A percentile compares a stretch with the other conserved stretches of the same genome.
Conservation (phyloP, 2,888 invertebrate species). For the Gastracanthus pulcherrimus region DNA sequence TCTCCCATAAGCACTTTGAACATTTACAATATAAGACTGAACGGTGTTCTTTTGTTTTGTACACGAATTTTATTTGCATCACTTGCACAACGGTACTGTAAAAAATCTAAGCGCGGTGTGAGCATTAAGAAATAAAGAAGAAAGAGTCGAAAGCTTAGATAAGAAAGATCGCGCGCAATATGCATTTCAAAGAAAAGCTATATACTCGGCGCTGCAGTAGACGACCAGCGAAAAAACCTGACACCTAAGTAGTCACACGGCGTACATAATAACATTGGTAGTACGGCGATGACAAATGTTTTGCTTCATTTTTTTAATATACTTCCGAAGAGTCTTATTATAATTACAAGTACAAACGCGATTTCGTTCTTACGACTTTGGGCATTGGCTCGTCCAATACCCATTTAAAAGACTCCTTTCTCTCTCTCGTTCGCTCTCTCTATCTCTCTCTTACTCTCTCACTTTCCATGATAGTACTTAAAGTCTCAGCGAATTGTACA, state of each 20-base stretch:
- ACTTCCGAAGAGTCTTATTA: slow-evolving; percentile 51
- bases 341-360: slow-evolving; percentile 59
- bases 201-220: slow-evolving; percentile 18
- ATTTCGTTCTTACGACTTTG: slow-evolving; percentile 47
- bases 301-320: slow-evolving; percentile 43
- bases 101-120: slow-evolving; percentile 34
- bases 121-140: slow-evolving; percentile 16
- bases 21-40: slow-evolving; percentile 26
- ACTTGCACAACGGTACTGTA: slow-evolving; percentile 36
- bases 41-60: slow-evolving; percentile 22
- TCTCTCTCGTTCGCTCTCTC: slow-evolving; percentile 18
- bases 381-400: slow-evolving; percentile 14
- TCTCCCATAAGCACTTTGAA: slow-evolving; percentile 1
- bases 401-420: slow-evolving; percentile 27
- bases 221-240: slow-evolving; percentile 54
- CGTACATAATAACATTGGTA: slow-evolving; percentile 50
- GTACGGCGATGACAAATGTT: slow-evolving; percentile 51
- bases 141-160: slow-evolving; percentile 18
- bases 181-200: slow-evolving; percentile 33
- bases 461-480: slow-evolving; percentile 41
- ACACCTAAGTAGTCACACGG: slow-evolving; percentile 46
- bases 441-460: slow-evolving; percentile 19
- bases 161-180: slow-evolving; percentile 24
- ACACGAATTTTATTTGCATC: slow-evolving; percentile 41
- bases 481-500: slow-evolving; percentile 55